Base-by-base conservation (phyloP, 2,113 vertebrate genomes). In the Heptranchias perlo region DNA sequence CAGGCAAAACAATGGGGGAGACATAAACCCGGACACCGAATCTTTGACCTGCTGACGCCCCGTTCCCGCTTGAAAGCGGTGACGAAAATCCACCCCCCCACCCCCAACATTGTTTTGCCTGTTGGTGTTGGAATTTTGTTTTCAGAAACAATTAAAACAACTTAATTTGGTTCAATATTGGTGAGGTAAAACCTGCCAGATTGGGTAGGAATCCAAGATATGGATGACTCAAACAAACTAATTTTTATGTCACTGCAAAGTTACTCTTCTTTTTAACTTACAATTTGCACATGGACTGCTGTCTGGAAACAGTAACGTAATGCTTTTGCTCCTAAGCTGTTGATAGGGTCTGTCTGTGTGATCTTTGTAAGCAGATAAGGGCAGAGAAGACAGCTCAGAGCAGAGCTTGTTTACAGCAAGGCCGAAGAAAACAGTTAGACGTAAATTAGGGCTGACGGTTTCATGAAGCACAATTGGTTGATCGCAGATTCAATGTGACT, bases 401-500 rank as follows among this genome's bases (percentile, higher is more conserved):
- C 98, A 96, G 97, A 97, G 98, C 98, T 99, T 99, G 98, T 99
- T 99, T 99, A 99, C 98, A 98, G 98, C 97, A 96, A 97, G 97
- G 98, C 97, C 97, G 98, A 98, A 98, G 98, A 98, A 98, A 99
- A 98, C 98, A 99, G 98, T 96, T 96, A 98, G 99, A 99, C 98
- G 96, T 98, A 99, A 99, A 99, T 99, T 98, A 98, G 98, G 98
- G 98, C 97, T 99, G 99, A 99, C 98, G 98, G 98, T 99, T 99
- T 99, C 98, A 99, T 98, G 98, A 98, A 99, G 98, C 98, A 98
- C 98, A 98, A 97, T 98, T 98, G 98, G 98, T 98, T 99, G 99
- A 99, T 97, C 98, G 97, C 98, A 98, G 98, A 99, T 99, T 98
- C 98, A 98, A 99, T 98, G 98, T 99, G 99, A 99, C 99, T 99